A percentile compares a stretch with the other conserved stretches of the same genome.
These are phyloP conservation scores for Felis catus DNA, from an alignment of 2,113 vertebrate genomes.

Conservation along the genomic window DNA sequence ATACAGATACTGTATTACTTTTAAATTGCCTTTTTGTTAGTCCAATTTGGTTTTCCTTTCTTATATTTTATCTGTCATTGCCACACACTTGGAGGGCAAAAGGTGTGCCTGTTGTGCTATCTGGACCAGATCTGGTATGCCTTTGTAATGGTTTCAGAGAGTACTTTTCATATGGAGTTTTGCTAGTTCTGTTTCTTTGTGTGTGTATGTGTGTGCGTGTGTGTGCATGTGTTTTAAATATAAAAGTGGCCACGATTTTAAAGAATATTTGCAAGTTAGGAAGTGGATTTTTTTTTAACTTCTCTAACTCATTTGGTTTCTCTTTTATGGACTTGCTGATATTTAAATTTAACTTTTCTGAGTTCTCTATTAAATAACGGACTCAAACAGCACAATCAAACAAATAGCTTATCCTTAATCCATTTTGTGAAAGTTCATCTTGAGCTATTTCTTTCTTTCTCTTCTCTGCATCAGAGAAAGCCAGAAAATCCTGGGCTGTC, in stretches of 20 bases:
- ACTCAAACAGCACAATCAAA: background rate
- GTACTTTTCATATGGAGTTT: background rate
- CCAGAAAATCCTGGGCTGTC: background rate
- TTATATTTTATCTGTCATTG: background rate
- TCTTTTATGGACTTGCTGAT: background rate
- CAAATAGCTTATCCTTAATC: background rate
- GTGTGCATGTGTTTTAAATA: background rate
- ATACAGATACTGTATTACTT: background rate
- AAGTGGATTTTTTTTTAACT: background rate
- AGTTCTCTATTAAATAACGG: background rate
- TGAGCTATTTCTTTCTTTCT: background rate
- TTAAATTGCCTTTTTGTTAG: background rate
- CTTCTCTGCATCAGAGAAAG: background rate
- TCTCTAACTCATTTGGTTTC: background rate
- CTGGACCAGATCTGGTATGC: background rate
- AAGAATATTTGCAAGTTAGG: background rate
- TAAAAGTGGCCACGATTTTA: background rate
- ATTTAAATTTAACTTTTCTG: background rate
- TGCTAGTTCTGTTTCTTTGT: background rate
- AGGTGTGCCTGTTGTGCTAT: background rate
- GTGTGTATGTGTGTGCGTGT: background rate
- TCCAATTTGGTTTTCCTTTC: background rate
- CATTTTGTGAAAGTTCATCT: background rate
- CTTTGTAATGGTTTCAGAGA: background rate
- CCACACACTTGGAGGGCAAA: background rate